Conservation (phyloP, 2,888 invertebrate genomes). For the Diaprepes abbreviatus region DNA sequence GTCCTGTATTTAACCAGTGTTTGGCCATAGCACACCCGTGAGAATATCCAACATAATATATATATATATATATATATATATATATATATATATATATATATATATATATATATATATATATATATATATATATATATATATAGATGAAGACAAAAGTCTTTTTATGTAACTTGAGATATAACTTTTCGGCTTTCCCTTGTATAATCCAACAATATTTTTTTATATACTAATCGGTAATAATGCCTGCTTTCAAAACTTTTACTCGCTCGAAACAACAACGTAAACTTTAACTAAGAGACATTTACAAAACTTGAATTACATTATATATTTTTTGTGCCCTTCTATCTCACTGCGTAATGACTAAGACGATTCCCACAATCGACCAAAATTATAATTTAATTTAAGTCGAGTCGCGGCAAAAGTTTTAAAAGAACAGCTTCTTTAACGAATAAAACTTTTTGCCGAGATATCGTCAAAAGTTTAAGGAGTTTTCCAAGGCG, state of each 20-base stretch:
- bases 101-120: too few relatives aligned
- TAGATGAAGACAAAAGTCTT: too few relatives aligned
- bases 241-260: neutral
- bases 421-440: constrained; percentile 39
- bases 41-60: too few relatives aligned
- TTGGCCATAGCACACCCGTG: too few relatives aligned
- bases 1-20: too few relatives aligned
- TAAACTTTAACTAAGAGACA: neutral
- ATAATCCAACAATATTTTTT: too few relatives aligned
- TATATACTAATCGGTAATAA: neutral
- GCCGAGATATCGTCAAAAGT: constrained; percentile 29
- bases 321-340: constrained; percentile 6
- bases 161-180: too few relatives aligned
- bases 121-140: too few relatives aligned
- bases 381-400: constrained; percentile 38
- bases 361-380: constrained; percentile 14
- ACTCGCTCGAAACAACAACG: neutral
- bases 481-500: constrained; percentile 33
- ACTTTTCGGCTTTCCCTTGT: too few relatives aligned
- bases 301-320: constrained; percentile 14
- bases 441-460: constrained; percentile 39
- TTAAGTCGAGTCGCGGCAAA: constrained; percentile 24
- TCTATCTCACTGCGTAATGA: constrained; percentile 13
- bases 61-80: too few relatives aligned
- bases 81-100: too few relatives aligned